A percentile compares a stretch with the other conserved stretches of the same genome.
These are phyloP conservation scores for Haliclona indistincta DNA, from an alignment of 37 sponge, comb jelly and placozoan genomes.

Conservation along the genomic window DNA sequence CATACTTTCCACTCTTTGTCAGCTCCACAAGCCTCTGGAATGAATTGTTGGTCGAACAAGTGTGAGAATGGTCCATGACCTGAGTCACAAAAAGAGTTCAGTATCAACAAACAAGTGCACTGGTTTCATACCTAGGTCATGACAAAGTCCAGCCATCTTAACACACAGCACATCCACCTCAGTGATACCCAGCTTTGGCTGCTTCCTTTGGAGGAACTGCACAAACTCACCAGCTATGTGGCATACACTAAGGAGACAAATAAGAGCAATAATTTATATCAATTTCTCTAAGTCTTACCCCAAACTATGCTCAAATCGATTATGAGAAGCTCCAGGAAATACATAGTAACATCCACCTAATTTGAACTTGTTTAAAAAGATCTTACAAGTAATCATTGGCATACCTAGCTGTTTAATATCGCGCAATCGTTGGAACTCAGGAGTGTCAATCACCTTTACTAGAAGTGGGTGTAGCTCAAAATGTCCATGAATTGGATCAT, in stretches of 20 bases:
- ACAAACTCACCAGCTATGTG: conserved; percentile 90
- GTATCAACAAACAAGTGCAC: no score
- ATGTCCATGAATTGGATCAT: conserved; percentile 98
- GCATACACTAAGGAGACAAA: conserved; percentile 90
- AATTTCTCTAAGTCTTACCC: no score
- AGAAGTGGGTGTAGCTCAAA: conserved; percentile 92
- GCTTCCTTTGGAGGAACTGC: conserved; percentile 69
- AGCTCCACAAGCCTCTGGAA: conserved; percentile 45
- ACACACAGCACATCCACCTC: conserved; percentile 91
- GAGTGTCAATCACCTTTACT: conserved; percentile 95
- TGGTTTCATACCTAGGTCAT: no score
- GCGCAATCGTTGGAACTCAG: conserved; percentile 96
- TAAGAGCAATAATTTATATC: no score
- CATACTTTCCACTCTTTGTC: conserved; percentile 51
- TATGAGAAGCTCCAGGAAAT: conserved; percentile 93
- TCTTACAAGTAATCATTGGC: background rate
- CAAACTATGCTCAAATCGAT: conserved; percentile 95
- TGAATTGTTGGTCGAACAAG: conserved; percentile 85
- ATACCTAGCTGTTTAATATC: conserved; percentile 90
- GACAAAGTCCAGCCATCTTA: conserved; percentile 93
- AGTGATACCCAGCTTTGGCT: conserved; percentile 86
- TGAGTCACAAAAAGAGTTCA: no score
- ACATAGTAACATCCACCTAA: conserved; percentile 84
- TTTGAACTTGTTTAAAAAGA: background rate
- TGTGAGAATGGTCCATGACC: conserved; percentile 98